Evolutionary conservation across 2,113 vertebrate genomes (phyloP), one percentile per base, ranked within the genome.

Genomic region (Burhinus bistriatus): DNA sequence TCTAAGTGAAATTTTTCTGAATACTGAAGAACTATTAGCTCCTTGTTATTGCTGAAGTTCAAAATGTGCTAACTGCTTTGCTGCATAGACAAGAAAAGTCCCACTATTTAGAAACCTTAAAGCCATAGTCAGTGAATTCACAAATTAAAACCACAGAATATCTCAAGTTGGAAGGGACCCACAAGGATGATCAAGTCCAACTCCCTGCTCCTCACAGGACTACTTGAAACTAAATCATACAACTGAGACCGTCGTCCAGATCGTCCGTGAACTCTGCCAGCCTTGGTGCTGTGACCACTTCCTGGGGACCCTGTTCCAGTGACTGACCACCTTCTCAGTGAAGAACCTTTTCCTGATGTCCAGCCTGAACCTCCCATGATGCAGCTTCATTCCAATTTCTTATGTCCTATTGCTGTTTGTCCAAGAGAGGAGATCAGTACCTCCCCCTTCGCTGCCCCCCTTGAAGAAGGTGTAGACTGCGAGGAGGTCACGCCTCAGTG

Each of bases 401-500:
- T 1, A 0, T 40, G 25, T n/a, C 16, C 11, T 47, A 5, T 40
- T 0, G 0, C 5, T 18, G 8, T 15, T 34, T 6, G 11, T 16
- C 21, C 44, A 26, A 23, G 34, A 47, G 9, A 45, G 12, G 29
- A 66, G 69, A 51, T 42, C 36, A 66, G 15, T 17, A 79, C 9
- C 49, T 42, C 4, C 7, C 6, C 7, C 16, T 51, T 36, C 0
- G 0, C 2, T 40, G 42, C 9, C 4, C 4, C 1, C 7, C 5
- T 4, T 2, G 0, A 40, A 34, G 47, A 73, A 68, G 15, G 4
- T 17, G 12, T 40, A 12, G 21, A 15, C 25, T 49, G 11, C 1
- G 2, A 26, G 44, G 40, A 47, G 27, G 34, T 65, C 49, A 85
- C 13, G 1, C n/a, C n/a, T 30, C 44, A n/a, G 15, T 2, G 7